A percentile compares a stretch with the other conserved stretches of the same genome.
Evolutionary conservation across 1,140 invertebrate species (phyloP).

Genomic region (Platyura marginata): DNA sequence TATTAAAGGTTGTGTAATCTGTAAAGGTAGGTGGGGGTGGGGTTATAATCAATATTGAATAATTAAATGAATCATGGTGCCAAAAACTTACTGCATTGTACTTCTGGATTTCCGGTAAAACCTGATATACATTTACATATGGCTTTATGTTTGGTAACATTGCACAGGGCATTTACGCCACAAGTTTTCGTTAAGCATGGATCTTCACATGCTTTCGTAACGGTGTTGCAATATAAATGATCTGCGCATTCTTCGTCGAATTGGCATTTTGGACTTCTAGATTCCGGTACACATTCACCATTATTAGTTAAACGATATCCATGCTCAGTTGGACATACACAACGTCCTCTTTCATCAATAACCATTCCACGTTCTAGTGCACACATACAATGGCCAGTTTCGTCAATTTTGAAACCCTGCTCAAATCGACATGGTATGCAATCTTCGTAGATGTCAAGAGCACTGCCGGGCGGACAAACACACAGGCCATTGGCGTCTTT

Average conservation of each 20-base stretch:
- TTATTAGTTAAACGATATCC: constrained; percentile 44
- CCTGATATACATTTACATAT: constrained; percentile 55
- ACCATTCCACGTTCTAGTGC: constrained; percentile 54
- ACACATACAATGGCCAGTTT: constrained; percentile 60
- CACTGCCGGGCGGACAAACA: constrained; percentile 53
- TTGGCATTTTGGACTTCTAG: constrained; percentile 38
- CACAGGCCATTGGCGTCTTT: constrained; percentile 49
- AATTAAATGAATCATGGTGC: not conserved
- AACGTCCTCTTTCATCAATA: constrained; percentile 54
- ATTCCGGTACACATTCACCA: constrained; percentile 41
- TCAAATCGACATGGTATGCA: constrained; percentile 52
- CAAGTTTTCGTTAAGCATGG: constrained; percentile 54
- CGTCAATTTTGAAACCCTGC: constrained; percentile 53
- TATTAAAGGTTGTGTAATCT: constrained; percentile 34
- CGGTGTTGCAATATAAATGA: constrained; percentile 48
- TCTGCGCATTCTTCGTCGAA: constrained; percentile 58
- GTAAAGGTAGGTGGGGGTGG: constrained; percentile 5
- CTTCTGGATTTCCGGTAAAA: constrained; percentile 47
- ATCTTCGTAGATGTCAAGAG: constrained; percentile 52
- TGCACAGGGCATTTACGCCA: constrained; percentile 59
- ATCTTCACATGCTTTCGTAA: constrained; percentile 50
- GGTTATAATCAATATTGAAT: not conserved
- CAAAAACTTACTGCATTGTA: constrained; percentile 38
- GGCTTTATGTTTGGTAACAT: constrained; percentile 55
- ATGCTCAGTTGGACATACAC: constrained; percentile 50